phyloP scores from a whole-genome alignment of 2,888 invertebrate genomes.

The Heliconius erato region DNA sequence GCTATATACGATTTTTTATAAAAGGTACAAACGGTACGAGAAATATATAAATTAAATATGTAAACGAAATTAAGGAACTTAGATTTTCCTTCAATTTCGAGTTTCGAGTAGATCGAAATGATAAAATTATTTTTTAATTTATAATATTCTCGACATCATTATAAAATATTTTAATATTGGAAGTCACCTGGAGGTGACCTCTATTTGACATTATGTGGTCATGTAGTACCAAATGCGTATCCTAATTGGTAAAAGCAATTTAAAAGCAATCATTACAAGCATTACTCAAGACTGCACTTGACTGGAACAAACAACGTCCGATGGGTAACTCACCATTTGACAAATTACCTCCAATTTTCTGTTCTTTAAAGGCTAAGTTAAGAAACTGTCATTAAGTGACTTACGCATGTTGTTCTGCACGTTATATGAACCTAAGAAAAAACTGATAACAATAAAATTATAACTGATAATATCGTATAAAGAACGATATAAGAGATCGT shows the following conservation, averaged over 20 bases:
- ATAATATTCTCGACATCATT: background rate
- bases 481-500: no score
- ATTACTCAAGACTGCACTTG: constrained; percentile 8
- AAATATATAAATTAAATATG: background rate
- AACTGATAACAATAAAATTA: background rate
- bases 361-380: constrained; percentile 65
- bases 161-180: background rate
- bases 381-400: constrained; percentile 59
- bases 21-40: background rate
- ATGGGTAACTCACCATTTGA: constrained; percentile 70
- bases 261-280: constrained; percentile 69
- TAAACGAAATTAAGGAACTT: background rate
- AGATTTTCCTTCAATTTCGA: background rate
- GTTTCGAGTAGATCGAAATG: no score
- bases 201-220: background rate
- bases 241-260: constrained; percentile 70
- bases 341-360: constrained; percentile 74
- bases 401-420: constrained; percentile 37
- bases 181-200: background rate
- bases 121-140: background rate
- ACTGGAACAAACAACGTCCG: constrained; percentile 69
- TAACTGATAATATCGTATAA: background rate
- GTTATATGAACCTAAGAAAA: constrained; percentile 34
- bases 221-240: constrained; percentile 10
- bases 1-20: no score